Percentiles rank a stretch among this genome's conserved stretches.
Evolutionary conservation across 2,113 vertebrate genomes (phyloP).

Genomic region (Strix aluco): DNA sequence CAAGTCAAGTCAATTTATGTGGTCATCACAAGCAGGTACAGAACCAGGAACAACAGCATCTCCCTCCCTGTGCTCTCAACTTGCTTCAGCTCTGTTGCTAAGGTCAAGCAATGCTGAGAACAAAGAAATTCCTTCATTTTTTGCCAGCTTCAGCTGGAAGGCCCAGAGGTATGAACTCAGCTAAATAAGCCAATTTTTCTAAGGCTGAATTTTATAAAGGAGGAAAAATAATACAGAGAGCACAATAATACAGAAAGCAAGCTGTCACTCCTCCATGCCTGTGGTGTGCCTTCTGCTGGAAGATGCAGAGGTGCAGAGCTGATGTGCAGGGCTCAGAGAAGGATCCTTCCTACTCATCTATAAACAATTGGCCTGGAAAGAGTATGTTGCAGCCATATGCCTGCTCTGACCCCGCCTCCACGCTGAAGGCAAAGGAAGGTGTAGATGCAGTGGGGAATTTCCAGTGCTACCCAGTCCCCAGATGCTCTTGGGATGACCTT

Average conservation of each 20-base stretch:
- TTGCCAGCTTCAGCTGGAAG: background rate
- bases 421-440: background rate
- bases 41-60: background rate
- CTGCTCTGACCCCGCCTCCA: background rate
- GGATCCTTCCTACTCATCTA: background rate
- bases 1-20: background rate
- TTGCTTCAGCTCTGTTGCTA: background rate
- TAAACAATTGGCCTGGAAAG: background rate
- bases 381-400: background rate
- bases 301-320: background rate
- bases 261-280: background rate
- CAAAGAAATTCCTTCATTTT: slow-evolving; percentile 9
- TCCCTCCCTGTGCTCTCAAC: background rate
- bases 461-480: background rate
- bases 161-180: background rate
- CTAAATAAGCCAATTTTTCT: background rate
- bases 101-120: background rate
- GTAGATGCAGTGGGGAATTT: background rate
- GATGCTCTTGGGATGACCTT: background rate
- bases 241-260: background rate
- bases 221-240: background rate
- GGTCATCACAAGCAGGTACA: background rate
- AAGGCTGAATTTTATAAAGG: background rate
- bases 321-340: background rate
- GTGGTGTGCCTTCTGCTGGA: background rate